phyloP scores from a whole-genome alignment of 37 sponge, comb jelly and placozoan genomes.

The Aplysina aerophoba region DNA sequence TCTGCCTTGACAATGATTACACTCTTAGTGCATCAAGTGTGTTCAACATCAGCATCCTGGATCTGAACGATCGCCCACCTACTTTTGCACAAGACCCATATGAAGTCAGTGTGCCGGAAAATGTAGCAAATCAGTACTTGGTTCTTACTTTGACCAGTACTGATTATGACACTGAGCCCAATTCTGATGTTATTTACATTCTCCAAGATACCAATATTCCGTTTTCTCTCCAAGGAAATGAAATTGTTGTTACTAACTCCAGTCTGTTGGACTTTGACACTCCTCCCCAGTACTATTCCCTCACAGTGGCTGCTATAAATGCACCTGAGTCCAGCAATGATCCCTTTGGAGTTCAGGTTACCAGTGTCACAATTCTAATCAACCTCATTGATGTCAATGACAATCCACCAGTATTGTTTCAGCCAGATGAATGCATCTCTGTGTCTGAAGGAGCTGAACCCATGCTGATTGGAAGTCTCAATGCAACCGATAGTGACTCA shows the following conservation, averaged over 20 bases:
- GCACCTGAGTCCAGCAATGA: conserved; percentile 6
- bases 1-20: background rate
- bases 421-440: conserved; percentile 30
- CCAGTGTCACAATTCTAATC: conserved; percentile 34
- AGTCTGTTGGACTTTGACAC: conserved; percentile 48
- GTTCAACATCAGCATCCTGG: conserved; percentile 44
- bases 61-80: conserved; percentile 71
- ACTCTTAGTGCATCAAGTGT: conserved; percentile 26
- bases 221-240: conserved; percentile 39
- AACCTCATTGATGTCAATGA: conserved; percentile 76
- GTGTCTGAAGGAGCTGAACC: conserved; percentile 53
- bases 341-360: conserved; percentile 40
- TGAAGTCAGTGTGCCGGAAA: conserved; percentile 33
- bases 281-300: conserved; percentile 10
- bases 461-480: conserved; percentile 29
- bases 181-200: conserved; percentile 39
- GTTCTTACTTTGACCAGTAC: conserved; percentile 32
- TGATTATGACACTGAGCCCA: conserved; percentile 63
- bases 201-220: conserved; percentile 47
- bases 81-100: conserved; percentile 30
- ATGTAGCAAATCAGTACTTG: background rate
- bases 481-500: conserved; percentile 73
- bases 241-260: conserved; percentile 29
- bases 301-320: conserved; percentile 53
- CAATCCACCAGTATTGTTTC: conserved; percentile 61